Base-by-base conservation (phyloP, 2,888 invertebrate genomes). In the Monochamus alternatus region DNA sequence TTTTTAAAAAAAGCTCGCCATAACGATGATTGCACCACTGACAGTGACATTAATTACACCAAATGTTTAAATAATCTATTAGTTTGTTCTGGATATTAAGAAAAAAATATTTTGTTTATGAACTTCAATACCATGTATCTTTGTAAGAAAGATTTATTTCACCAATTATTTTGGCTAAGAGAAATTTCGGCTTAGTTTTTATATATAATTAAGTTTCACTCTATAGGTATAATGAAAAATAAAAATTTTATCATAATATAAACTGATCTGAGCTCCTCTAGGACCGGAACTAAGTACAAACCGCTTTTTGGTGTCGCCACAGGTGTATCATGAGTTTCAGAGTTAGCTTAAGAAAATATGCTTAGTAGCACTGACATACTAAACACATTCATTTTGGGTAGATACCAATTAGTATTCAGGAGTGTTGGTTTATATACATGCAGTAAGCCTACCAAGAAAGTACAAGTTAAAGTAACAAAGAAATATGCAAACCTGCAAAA, bases 231-330 rank as follows among this genome's bases (percentile, higher is more conserved):
- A 14, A 12, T 14, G n/a, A 14, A n/a, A n/a, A n/a, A n/a, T n/a
- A 14, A n/a, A n/a, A 9, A 4, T 5, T 5, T 22, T 59, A 59
- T 8, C 10, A 3, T 58, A 58, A 12, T 58, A 14, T 3, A 58
- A 4, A 58, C 58, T 58, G 3, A 22, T 4, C 14, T 58, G 58
- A 58, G 30, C 10, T 32, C 31, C 30, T 30, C 8, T 3, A 1
- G 30, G 31, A 60, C 12, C 9, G 60, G 60, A 60, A 60, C 32
- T 60, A 60, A 60, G 31, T 60, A 60, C 32, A 32, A 31, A 31
- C 30, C 31, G 22, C 32, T 60, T 30, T 12, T 31, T 10, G 60
- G 10, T 8, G 8, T 12, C 8, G 3, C 47, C 8, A 47, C 47
- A 10, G 60, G 4, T 60, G 31, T 10, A 31, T 12, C 31, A 60